These are phyloP conservation scores for Caenorhabditis inopinata DNA, from an alignment of 1,140 invertebrate genomes.

Conservation along the genomic window DNA sequence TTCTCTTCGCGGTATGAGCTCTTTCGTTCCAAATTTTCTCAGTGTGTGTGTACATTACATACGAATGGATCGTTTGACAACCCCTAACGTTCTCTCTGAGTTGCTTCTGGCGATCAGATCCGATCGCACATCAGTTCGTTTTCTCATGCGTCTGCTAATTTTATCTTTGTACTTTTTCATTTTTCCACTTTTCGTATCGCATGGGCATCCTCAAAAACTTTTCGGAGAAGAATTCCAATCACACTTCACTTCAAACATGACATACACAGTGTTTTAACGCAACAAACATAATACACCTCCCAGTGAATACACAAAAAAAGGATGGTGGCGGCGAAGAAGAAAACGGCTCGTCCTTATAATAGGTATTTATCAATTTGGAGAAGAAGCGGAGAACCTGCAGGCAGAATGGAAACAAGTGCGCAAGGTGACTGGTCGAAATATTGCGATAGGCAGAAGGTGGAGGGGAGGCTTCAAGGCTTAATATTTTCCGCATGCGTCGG, in stretches of 20 bases:
- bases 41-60: background rate
- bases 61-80: background rate
- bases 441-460: too few species aligned
- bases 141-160: too few species aligned
- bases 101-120: background rate
- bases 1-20: background rate
- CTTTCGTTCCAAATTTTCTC: background rate
- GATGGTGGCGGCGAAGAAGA: background rate
- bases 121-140: background rate
- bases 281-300: background rate
- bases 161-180: background rate
- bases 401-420: background rate
- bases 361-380: background rate
- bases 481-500: conserved; percentile 24
- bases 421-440: background rate
- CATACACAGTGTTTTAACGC: background rate
- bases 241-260: conserved; percentile 3
- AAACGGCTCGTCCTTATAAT: conserved; percentile 9
- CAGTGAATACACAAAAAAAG: background rate
- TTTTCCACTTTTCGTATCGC: too few species aligned
- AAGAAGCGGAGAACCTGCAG: background rate
- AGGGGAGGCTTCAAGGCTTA: background rate
- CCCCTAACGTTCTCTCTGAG: background rate
- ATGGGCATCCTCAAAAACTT: background rate
- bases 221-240: background rate